These are phyloP conservation scores for Microcebus tavaratra DNA, from an alignment of 2,113 vertebrate genomes.

Conservation along the genomic window DNA sequence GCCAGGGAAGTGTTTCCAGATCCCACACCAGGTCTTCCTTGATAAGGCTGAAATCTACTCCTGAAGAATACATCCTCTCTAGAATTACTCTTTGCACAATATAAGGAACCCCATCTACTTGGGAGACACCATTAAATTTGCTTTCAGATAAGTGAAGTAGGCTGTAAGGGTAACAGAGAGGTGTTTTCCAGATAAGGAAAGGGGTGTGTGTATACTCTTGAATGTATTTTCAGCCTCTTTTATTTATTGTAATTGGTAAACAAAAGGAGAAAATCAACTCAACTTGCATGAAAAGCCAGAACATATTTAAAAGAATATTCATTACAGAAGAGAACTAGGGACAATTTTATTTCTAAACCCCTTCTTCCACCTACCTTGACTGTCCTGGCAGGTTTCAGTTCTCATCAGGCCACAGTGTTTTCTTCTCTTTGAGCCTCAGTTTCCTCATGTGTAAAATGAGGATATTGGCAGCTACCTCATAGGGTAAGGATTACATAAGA, in stretches of 20 bases:
- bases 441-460: slow-evolving; percentile 27
- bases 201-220: background rate
- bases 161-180: background rate
- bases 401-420: background rate
- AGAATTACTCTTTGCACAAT: background rate
- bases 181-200: background rate
- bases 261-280: background rate
- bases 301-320: background rate
- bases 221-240: background rate
- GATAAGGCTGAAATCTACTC: background rate
- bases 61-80: background rate
- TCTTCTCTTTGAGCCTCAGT: background rate
- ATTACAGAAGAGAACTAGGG: background rate
- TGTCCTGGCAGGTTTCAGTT: background rate
- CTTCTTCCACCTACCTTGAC: background rate
- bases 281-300: slow-evolving; percentile 11
- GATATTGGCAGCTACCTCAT: background rate
- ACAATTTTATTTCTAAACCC: slow-evolving; percentile 26
- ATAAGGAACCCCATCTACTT: background rate
- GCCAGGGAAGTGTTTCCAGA: background rate
- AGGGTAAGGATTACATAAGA: background rate
- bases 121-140: background rate
- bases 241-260: background rate
- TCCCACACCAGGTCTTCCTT: background rate
- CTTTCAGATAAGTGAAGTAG: background rate